A percentile compares a stretch with the other conserved stretches of the same genome.
These are phyloP conservation scores for Troides aeacus DNA, from an alignment of 2,888 invertebrate species.

Conservation along the genomic window DNA sequence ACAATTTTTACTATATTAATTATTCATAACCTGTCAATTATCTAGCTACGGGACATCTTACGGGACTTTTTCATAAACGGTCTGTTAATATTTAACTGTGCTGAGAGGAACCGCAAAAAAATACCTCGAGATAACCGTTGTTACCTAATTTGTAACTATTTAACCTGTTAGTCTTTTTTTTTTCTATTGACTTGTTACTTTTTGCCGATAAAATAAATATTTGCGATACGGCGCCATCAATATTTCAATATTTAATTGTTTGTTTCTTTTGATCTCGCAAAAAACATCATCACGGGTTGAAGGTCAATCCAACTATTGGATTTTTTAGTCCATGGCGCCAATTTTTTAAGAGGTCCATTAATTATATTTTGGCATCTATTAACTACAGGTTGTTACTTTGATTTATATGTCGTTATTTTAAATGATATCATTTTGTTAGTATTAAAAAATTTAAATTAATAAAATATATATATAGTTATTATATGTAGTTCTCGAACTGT, in stretches of 20 bases:
- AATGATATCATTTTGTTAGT: not conserved
- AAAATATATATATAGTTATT: too few relatives aligned
- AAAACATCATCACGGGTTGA: conserved; percentile 37
- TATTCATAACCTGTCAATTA: conserved; percentile 1
- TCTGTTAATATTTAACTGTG: conserved; percentile 22
- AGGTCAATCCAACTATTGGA: conserved; percentile 42
- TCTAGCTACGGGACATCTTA: conserved; percentile 15
- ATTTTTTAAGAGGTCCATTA: conserved; percentile 43
- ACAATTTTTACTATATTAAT: not conserved
- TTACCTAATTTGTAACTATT: not conserved
- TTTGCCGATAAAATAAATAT: not conserved
- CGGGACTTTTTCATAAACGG: conserved; percentile 20
- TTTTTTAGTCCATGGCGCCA: conserved; percentile 47
- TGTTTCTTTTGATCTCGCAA: conserved; percentile 1
- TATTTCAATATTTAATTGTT: conserved; percentile 2
- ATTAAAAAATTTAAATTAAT: too few relatives aligned
- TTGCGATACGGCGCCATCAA: conserved; percentile 4
- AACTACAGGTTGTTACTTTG: conserved; percentile 12
- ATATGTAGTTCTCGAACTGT: too few relatives aligned
- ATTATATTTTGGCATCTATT: conserved; percentile 22
- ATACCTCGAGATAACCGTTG: conserved; percentile 10
- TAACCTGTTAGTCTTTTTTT: not conserved
- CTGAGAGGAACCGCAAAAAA: conserved; percentile 15
- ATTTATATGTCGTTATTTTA: conserved; percentile 4
- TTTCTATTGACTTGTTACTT: not conserved